phyloP scores from a whole-genome alignment of 2,888 invertebrate genomes.

The Tupiocoris notatus region DNA sequence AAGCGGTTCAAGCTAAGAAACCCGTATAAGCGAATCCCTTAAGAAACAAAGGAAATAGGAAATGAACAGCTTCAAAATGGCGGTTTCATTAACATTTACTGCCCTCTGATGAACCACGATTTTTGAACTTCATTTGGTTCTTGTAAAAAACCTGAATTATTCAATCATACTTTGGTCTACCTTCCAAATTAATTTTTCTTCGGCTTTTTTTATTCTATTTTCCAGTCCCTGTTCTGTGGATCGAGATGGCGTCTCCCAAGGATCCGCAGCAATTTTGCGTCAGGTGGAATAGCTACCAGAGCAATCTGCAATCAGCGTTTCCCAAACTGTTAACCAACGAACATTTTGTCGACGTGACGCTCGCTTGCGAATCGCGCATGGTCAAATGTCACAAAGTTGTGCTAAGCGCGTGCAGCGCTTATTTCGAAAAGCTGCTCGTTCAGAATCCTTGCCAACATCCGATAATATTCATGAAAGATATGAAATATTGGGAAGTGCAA shows the following conservation, averaged over 20 bases:
- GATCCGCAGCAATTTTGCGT: slow-evolving; percentile 54
- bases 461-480: slow-evolving; percentile 79
- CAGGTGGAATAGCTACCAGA: slow-evolving; percentile 79
- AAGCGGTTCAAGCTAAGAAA: too few relatives aligned
- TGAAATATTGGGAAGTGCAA: slow-evolving; percentile 80
- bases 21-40: too few relatives aligned
- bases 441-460: slow-evolving; percentile 85
- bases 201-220: too few relatives aligned
- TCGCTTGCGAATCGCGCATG: slow-evolving; percentile 83
- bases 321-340: slow-evolving; percentile 73
- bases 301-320: slow-evolving; percentile 74
- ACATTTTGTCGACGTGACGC: slow-evolving; percentile 83
- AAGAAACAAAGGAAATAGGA: too few relatives aligned
- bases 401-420: slow-evolving; percentile 79
- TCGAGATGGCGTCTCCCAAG: slow-evolving; percentile 44
- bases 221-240: slow-evolving; percentile 36
- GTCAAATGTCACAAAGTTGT: slow-evolving; percentile 85
- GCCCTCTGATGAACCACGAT: too few relatives aligned
- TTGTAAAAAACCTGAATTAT: background rate
- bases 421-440: slow-evolving; percentile 74
- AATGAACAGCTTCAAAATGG: too few relatives aligned
- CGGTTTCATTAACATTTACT: too few relatives aligned
- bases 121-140: too few relatives aligned
- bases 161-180: too few relatives aligned
- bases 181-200: too few relatives aligned